Conservation (phyloP, 53 echinoderm and acorn worm species). For the Luidia sarsii region DNA sequence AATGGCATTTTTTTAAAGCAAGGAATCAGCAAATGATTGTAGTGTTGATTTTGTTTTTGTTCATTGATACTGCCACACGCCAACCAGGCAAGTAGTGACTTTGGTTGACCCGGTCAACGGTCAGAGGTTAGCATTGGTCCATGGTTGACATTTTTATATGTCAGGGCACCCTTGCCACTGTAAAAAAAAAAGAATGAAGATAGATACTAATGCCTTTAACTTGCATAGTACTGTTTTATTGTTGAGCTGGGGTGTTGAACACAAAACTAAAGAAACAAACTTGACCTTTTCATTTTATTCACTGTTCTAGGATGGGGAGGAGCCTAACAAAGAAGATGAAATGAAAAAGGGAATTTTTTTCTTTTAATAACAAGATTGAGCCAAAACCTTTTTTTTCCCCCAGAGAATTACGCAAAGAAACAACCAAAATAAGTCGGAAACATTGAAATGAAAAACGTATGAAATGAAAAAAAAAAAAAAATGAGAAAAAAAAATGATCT, state of each 20-base stretch:
- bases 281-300: too few relatives aligned
- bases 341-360: too few relatives aligned
- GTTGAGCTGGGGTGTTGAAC: slow-evolving; percentile 27
- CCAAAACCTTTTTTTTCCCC: too few relatives aligned
- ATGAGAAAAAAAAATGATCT: not conserved
- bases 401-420: too few relatives aligned
- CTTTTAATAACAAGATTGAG: too few relatives aligned
- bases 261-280: too few relatives aligned
- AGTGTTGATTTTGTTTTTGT: slow-evolving; percentile 6
- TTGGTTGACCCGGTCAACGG: slow-evolving; percentile 28
- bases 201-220: slow-evolving; percentile 35
- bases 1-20: slow-evolving; percentile 51
- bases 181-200: slow-evolving; percentile 1
- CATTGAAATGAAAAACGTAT: not conserved
- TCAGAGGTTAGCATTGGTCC: slow-evolving; percentile 14
- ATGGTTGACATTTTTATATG: slow-evolving; percentile 45
- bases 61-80: slow-evolving; percentile 51
- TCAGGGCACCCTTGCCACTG: slow-evolving; percentile 33
- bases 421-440: too few relatives aligned
- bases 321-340: too few relatives aligned
- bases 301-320: too few relatives aligned
- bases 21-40: slow-evolving; percentile 24
- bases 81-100: slow-evolving; percentile 18
- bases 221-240: slow-evolving; percentile 39
- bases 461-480: not conserved